These are phyloP conservation scores for Sus cebifrons DNA, from an alignment of 2,797 vertebrate species.

Conservation along the genomic window DNA sequence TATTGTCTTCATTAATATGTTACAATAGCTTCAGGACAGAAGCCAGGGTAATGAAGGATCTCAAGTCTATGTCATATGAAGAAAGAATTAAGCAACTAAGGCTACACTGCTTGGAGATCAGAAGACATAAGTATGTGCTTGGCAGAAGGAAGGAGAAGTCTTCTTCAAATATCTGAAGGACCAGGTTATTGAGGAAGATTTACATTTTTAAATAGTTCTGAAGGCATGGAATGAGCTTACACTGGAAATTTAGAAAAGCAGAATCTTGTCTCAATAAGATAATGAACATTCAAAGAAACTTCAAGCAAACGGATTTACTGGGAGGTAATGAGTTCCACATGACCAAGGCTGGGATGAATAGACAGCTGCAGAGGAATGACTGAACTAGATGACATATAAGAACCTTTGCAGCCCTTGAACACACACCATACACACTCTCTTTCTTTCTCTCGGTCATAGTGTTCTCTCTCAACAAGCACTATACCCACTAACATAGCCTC, in stretches of 20 bases:
- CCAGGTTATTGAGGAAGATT: neutral
- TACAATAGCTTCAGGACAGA: slow-evolving; percentile 3
- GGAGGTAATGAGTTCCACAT: neutral
- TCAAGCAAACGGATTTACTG: neutral
- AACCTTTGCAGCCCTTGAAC: neutral
- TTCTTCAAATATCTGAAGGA: neutral
- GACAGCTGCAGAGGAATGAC: neutral
- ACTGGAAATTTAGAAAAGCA: slow-evolving; percentile 20
- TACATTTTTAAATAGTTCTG: neutral
- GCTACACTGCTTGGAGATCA: neutral
- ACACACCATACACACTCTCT: neutral
- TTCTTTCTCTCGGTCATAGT: neutral
- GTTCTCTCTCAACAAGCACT: neutral
- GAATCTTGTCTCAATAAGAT: neutral
- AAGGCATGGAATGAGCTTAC: neutral
- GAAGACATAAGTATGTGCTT: neutral
- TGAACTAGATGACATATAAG: neutral
- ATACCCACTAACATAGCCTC: neutral
- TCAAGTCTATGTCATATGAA: neutral
- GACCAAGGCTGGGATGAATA: neutral
- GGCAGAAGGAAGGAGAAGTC: neutral
- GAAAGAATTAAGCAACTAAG: slow-evolving; percentile 9
- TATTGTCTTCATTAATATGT: neutral
- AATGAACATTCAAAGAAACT: neutral
- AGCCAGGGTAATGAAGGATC: neutral